A percentile compares a stretch with the other conserved stretches of the same genome.
phyloP scores from a whole-genome alignment of 2,797 vertebrate species.

The Enteromius radiatus region DNA sequence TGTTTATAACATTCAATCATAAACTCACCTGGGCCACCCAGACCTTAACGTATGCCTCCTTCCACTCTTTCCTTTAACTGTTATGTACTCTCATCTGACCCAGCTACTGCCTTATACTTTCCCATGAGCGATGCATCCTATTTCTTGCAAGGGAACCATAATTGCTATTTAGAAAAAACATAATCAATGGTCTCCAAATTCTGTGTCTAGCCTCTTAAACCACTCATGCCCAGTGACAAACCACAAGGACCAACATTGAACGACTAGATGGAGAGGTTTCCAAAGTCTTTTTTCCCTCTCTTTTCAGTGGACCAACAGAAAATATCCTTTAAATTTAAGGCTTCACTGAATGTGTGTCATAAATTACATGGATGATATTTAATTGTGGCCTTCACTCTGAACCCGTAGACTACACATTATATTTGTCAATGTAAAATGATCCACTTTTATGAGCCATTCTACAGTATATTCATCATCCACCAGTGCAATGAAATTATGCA shows the following conservation, averaged over 20 bases:
- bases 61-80: slow-evolving; percentile 16
- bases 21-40: slow-evolving; percentile 45
- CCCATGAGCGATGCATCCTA: slow-evolving; percentile 61
- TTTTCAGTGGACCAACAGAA: background rate
- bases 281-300: background rate
- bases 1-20: slow-evolving; percentile 44
- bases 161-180: slow-evolving; percentile 66
- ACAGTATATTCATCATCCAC: background rate
- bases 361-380: slow-evolving; percentile 18
- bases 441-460: background rate
- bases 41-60: slow-evolving; percentile 26
- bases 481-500: background rate
- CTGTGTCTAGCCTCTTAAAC: slow-evolving; percentile 58
- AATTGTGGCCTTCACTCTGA: background rate
- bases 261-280: slow-evolving; percentile 28
- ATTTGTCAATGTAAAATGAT: background rate
- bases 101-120: slow-evolving; percentile 44
- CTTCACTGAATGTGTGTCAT: background rate
- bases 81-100: slow-evolving; percentile 20
- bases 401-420: background rate
- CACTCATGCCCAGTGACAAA: slow-evolving; percentile 54
- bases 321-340: slow-evolving; percentile 26
- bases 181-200: slow-evolving; percentile 63
- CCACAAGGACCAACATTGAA: slow-evolving; percentile 39
- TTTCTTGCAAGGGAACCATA: slow-evolving; percentile 62